phyloP scores from a whole-genome alignment of 2,888 invertebrate species.

The Drosophila leonis region DNA sequence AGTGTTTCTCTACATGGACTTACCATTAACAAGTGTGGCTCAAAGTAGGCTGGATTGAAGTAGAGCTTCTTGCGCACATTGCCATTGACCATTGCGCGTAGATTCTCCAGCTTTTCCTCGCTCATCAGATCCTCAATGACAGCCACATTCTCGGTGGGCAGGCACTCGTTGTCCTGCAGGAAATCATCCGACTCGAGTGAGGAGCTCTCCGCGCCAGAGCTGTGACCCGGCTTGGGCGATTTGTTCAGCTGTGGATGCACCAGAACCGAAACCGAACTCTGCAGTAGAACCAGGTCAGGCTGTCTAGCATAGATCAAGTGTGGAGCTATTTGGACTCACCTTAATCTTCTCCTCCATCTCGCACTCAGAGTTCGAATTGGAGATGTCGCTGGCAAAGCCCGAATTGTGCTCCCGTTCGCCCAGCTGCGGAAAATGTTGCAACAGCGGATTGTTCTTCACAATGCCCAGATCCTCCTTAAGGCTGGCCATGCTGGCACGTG shows the following conservation, averaged over 20 bases:
- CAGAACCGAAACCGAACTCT: conserved; percentile 91
- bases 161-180: conserved; percentile 87
- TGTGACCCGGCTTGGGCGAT: conserved; percentile 66
- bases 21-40: conserved; percentile 93
- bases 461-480: conserved; percentile 89
- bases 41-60: conserved; percentile 96
- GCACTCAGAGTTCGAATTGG: conserved; percentile 89
- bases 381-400: conserved; percentile 87
- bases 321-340: conserved; percentile 33
- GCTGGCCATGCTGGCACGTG: conserved; percentile 81
- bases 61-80: conserved; percentile 92
- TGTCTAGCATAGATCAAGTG: conserved; percentile 1
- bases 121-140: conserved; percentile 91
- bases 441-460: conserved; percentile 92
- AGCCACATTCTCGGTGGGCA: conserved; percentile 94
- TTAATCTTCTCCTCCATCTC: conserved; percentile 85
- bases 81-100: conserved; percentile 89
- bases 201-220: conserved; percentile 46
- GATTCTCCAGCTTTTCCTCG: conserved; percentile 88
- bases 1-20: conserved; percentile 71
- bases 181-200: conserved; percentile 77
- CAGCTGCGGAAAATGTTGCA: conserved; percentile 88
- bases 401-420: conserved; percentile 86
- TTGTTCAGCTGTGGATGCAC: conserved; percentile 87
- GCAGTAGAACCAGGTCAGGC: conserved; percentile 65